phyloP scores from a whole-genome alignment of 2,888 invertebrate species.

The Cremastinae sp. region DNA sequence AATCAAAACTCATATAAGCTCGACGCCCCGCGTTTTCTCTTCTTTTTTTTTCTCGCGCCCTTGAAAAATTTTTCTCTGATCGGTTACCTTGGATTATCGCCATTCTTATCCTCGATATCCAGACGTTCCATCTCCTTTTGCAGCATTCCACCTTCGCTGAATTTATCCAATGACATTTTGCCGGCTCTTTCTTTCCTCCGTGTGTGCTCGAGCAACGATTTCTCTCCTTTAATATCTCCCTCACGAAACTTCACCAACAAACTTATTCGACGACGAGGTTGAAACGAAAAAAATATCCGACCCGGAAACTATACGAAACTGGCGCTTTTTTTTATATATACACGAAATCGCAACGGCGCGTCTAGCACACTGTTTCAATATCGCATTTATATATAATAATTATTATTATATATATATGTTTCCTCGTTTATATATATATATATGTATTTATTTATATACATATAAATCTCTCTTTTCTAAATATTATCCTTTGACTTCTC shows the following conservation, averaged over 20 bases:
- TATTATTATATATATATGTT: constrained; percentile 41
- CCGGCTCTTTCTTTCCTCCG: constrained; percentile 37
- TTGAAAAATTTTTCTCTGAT: constrained; percentile 4
- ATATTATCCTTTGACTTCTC: constrained; percentile 54
- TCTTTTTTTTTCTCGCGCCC: neutral
- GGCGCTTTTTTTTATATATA: constrained; percentile 59
- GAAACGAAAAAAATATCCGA: constrained; percentile 19
- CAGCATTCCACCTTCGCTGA: constrained; percentile 73
- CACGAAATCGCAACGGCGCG: constrained; percentile 47
- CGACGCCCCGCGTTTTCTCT: neutral
- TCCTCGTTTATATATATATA: constrained; percentile 63
- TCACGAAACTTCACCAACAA: constrained; percentile 48
- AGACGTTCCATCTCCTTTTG: constrained; percentile 78
- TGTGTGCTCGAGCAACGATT: constrained; percentile 14
- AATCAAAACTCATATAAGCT: constrained; percentile 2
- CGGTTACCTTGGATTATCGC: constrained; percentile 78
- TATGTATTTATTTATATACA: constrained; percentile 57
- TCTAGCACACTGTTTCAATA: constrained; percentile 50
- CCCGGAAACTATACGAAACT: constrained; percentile 44
- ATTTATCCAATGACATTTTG: constrained; percentile 78
- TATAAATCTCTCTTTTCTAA: constrained; percentile 56
- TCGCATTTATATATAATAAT: constrained; percentile 49
- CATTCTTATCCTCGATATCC: constrained; percentile 78
- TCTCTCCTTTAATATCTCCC: constrained; percentile 50
- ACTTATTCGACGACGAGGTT: constrained; percentile 14